Conservation (phyloP, 2,888 invertebrate species). For the Seira ritae region DNA sequence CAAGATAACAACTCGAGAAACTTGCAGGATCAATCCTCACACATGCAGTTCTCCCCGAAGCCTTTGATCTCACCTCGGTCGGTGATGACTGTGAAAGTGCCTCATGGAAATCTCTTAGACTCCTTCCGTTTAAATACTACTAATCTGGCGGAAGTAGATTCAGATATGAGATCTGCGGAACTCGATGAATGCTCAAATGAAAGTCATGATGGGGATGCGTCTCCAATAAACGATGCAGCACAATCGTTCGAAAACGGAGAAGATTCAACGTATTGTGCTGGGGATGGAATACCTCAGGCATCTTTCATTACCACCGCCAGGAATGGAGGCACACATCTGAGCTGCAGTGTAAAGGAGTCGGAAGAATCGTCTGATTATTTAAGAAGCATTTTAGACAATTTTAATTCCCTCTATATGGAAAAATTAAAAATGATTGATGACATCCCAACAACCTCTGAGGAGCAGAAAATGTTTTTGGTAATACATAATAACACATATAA, state of each 20-base stretch:
- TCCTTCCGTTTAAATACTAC: neutral
- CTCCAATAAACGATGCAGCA: neutral
- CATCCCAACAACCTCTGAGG: conserved; percentile 19
- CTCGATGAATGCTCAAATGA: too few relatives aligned
- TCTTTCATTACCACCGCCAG: conserved; percentile 3
- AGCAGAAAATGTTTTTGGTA: conserved; percentile 51
- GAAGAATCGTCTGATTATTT: conserved; percentile 52
- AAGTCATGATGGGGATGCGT: neutral
- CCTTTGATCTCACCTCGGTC: conserved; percentile 51
- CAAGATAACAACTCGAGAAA: conserved; percentile 11
- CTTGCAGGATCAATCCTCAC: neutral
- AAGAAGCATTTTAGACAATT: conserved; percentile 51
- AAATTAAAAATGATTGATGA: conserved; percentile 62
- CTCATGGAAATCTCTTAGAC: conserved; percentile 19
- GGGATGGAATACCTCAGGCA: neutral
- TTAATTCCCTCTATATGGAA: conserved; percentile 61
- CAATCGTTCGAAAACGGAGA: neutral
- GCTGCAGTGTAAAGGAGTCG: neutral
- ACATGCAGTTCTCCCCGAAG: conserved; percentile 20
- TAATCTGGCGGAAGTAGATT: neutral
- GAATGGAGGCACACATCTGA: neutral
- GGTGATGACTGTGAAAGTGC: conserved; percentile 59
- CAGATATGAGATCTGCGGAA: neutral
- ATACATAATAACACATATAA: conserved; percentile 19
- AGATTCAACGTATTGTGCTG: neutral